These are phyloP conservation scores for Hydropsyche betteni DNA, from an alignment of 2,888 invertebrate genomes.

Conservation along the genomic window DNA sequence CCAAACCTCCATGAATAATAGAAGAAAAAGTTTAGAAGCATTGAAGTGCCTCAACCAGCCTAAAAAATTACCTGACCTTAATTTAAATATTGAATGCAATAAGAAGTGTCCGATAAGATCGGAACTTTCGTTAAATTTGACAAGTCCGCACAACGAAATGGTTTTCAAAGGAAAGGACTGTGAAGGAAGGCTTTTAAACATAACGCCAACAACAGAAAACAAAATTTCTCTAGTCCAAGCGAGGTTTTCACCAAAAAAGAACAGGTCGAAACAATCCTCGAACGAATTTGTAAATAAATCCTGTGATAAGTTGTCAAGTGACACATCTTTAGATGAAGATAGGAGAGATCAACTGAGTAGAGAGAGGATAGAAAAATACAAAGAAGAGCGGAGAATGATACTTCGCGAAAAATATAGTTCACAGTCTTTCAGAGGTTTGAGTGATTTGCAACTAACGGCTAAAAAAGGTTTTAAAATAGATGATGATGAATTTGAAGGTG, in stretches of 20 bases:
- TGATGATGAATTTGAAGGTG: conserved; percentile 52
- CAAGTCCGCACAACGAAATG: conserved; percentile 33
- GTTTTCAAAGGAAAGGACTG: conserved; percentile 52
- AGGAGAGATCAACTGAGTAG: conserved; percentile 72
- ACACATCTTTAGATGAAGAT: conserved; percentile 56
- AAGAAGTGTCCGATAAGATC: conserved; percentile 30
- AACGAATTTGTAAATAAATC: conserved; percentile 54
- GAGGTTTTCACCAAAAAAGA: conserved; percentile 57
- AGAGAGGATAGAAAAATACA: conserved; percentile 89
- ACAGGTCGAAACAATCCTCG: conserved; percentile 55
- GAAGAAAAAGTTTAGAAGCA: conserved; percentile 72
- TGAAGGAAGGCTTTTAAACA: conserved; percentile 57
- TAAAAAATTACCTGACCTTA: conserved; percentile 64
- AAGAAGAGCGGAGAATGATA: conserved; percentile 87
- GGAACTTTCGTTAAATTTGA: conserved; percentile 46
- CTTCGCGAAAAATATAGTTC: conserved; percentile 86
- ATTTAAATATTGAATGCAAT: conserved; percentile 57
- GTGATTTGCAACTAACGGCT: conserved; percentile 62
- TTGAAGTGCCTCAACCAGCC: conserved; percentile 68
- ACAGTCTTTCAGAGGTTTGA: conserved; percentile 76
- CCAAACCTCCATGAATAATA: conserved; percentile 55
- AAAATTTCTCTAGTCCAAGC: conserved; percentile 70
- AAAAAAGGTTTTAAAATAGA: conserved; percentile 54
- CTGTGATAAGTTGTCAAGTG: conserved; percentile 47
- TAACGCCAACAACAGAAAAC: conserved; percentile 71